A percentile compares a stretch with the other conserved stretches of the same genome.
phyloP scores from a whole-genome alignment of 2,888 invertebrate species.

The Drosophila demipolita region DNA sequence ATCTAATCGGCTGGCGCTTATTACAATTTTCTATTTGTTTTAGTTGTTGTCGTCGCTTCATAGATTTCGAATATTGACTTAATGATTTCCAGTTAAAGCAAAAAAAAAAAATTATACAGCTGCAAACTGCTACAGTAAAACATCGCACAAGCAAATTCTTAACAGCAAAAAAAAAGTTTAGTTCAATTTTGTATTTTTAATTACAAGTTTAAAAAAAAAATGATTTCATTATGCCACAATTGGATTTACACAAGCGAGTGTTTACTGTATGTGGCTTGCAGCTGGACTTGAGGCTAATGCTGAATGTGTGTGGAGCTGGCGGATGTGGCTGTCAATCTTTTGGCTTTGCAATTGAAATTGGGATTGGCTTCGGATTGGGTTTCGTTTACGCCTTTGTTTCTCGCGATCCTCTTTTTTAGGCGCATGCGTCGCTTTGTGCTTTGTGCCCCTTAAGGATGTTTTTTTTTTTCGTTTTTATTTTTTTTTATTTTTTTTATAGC shows the following conservation, averaged over 20 bases:
- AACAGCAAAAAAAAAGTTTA: background rate
- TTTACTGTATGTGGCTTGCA: background rate
- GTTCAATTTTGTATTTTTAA: background rate
- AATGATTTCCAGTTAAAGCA: conserved; percentile 36
- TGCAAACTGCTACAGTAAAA: background rate
- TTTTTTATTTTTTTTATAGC: background rate
- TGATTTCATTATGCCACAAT: background rate
- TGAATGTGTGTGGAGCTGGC: conserved; percentile 21
- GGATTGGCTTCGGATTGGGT: conserved; percentile 11
- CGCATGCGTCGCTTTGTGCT: conserved; percentile 50
- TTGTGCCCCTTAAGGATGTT: conserved; percentile 42
- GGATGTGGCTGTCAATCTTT: conserved; percentile 68
- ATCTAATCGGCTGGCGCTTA: conserved; percentile 79
- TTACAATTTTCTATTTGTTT: conserved; percentile 69
- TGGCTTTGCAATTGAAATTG: conserved; percentile 18
- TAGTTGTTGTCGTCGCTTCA: conserved; percentile 50
- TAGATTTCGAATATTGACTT: conserved; percentile 57
- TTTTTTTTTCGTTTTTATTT: background rate
- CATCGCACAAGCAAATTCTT: background rate
- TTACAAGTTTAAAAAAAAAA: background rate
- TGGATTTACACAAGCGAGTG: background rate
- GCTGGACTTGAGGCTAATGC: conserved; percentile 21
- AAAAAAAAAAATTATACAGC: background rate
- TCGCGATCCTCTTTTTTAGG: conserved; percentile 48
- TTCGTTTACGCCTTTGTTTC: conserved; percentile 24